phyloP scores from a whole-genome alignment of 2,113 vertebrate genomes.

The Suncus etruscus region DNA sequence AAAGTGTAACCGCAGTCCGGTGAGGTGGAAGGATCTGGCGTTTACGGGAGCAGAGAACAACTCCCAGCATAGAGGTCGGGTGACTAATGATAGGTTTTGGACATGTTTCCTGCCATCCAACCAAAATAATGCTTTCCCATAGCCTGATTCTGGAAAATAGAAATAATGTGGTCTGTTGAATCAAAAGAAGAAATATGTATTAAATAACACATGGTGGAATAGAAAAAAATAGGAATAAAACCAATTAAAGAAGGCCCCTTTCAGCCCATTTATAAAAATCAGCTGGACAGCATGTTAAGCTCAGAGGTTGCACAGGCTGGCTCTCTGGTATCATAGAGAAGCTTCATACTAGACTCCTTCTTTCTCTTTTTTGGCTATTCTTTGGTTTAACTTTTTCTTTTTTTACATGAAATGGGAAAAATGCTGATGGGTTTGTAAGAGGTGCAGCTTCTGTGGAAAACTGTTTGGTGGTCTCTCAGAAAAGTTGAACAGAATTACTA shows the following conservation, averaged over 20 bases:
- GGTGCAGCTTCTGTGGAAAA: neutral
- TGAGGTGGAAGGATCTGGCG: slow-evolving; percentile 33
- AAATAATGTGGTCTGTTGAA: slow-evolving; percentile 51
- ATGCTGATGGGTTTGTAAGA: neutral
- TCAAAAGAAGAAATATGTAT: slow-evolving; percentile 60
- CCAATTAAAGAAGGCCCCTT: slow-evolving; percentile 53
- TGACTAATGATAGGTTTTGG: slow-evolving; percentile 39
- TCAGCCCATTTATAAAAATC: slow-evolving; percentile 46
- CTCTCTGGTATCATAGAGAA: neutral
- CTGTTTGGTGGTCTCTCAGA: neutral
- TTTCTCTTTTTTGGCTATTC: slow-evolving; percentile 1
- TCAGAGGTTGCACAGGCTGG: neutral
- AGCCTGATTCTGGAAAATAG: slow-evolving; percentile 53
- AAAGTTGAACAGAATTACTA: slow-evolving; percentile 46
- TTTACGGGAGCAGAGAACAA: slow-evolving; percentile 42
- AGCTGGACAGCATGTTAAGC: neutral
- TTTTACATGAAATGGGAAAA: neutral
- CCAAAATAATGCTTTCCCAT: slow-evolving; percentile 64
- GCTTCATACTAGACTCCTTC: neutral
- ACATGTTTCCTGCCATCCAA: slow-evolving; percentile 52
- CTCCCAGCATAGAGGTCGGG: neutral
- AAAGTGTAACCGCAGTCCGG: slow-evolving; percentile 3
- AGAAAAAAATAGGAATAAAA: slow-evolving; percentile 59
- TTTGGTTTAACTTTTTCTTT: neutral
- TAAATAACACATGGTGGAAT: slow-evolving; percentile 46